phyloP scores from a whole-genome alignment of 2,113 vertebrate species.

The Sturnus vulgaris region DNA sequence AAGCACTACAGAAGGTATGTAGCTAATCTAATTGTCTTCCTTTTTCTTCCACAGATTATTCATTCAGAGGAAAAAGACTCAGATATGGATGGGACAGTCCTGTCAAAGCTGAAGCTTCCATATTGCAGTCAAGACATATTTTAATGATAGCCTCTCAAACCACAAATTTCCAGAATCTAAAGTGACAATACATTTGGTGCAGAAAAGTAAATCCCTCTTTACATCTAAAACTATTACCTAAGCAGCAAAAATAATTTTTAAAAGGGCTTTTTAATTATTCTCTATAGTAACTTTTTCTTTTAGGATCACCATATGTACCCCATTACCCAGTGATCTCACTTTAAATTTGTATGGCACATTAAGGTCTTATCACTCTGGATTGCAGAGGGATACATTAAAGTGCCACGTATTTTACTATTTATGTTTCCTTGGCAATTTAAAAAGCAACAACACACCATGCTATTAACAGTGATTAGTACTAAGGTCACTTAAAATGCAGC shows the following conservation, averaged over 20 bases:
- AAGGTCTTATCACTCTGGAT: not conserved
- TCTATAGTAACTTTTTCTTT: slow-evolving; percentile 41
- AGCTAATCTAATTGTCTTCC: not conserved
- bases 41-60: not conserved
- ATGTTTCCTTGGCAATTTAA: slow-evolving; percentile 37
- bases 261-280: slow-evolving; percentile 32
- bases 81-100: not conserved
- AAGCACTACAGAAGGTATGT: not conserved
- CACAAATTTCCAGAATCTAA: not conserved
- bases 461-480: slow-evolving; percentile 23
- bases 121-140: not conserved
- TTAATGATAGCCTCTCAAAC: not conserved
- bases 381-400: slow-evolving; percentile 11
- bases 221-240: slow-evolving; percentile 33
- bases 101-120: not conserved
- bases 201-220: slow-evolving; percentile 13
- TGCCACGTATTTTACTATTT: slow-evolving; percentile 17
- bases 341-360: slow-evolving; percentile 26
- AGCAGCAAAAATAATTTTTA: slow-evolving; percentile 33
- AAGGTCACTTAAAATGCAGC: not conserved
- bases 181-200: not conserved
- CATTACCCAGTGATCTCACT: slow-evolving; percentile 15
- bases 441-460: not conserved
- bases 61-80: not conserved
- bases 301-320: slow-evolving; percentile 46